Evolutionary conservation across 2,797 vertebrate species (phyloP).

Genomic region (Leptoclinus maculatus): DNA sequence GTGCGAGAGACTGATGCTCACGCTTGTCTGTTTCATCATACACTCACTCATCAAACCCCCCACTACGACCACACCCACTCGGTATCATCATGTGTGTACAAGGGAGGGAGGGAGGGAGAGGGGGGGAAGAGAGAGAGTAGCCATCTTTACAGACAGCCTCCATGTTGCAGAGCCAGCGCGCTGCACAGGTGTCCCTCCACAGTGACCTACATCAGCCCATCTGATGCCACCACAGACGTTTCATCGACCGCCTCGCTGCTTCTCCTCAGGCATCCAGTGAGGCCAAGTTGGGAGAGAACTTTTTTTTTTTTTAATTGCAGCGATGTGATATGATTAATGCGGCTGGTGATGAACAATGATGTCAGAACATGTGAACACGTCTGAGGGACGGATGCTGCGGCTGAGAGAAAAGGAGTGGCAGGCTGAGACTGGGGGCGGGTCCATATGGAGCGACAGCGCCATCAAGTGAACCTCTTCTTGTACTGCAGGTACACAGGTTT

Average conservation of each 20-base stretch:
- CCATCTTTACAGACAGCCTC: slow-evolving; percentile 66
- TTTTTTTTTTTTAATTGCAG: too few relatives aligned
- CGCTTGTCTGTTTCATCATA: slow-evolving; percentile 11
- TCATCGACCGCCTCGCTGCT: background rate
- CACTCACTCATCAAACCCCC: background rate
- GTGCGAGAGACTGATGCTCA: slow-evolving; percentile 12
- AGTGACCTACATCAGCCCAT: slow-evolving; percentile 68
- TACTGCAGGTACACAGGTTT: background rate
- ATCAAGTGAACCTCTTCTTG: slow-evolving; percentile 1
- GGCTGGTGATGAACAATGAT: slow-evolving; percentile 27
- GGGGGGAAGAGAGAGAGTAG: slow-evolving; percentile 52
- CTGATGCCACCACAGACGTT: slow-evolving; percentile 22
- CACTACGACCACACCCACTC: slow-evolving; percentile 41
- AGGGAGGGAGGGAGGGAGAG: background rate
- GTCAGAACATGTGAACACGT: slow-evolving; percentile 49
- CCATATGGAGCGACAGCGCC: slow-evolving; percentile 54
- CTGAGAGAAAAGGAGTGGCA: slow-evolving; percentile 75
- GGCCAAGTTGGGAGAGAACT: background rate
- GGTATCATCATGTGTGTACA: background rate
- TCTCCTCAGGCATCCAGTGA: background rate
- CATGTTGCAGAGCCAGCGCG: slow-evolving; percentile 55
- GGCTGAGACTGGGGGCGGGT: background rate
- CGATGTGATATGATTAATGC: background rate
- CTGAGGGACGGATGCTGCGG: slow-evolving; percentile 66
- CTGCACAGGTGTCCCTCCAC: slow-evolving; percentile 71